Percentiles rank a stretch among this genome's conserved stretches.
phyloP scores from a whole-genome alignment of 2,113 vertebrate genomes.

The Hemichromis elongatus region DNA sequence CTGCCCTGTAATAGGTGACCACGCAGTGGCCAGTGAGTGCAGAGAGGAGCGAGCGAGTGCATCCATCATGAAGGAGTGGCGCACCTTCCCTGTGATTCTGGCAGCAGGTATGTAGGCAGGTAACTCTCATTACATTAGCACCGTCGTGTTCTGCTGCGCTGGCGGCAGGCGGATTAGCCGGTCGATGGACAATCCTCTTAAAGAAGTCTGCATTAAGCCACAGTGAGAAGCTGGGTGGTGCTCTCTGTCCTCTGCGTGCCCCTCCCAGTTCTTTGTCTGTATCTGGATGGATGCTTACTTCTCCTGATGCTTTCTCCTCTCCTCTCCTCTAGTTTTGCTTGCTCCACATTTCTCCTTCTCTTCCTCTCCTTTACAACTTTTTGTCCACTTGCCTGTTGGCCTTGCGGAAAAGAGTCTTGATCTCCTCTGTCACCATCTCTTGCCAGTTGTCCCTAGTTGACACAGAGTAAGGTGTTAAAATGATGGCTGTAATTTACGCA shows the following conservation, averaged over 20 bases:
- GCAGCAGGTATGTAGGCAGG: slow-evolving; percentile 20
- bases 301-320: not conserved
- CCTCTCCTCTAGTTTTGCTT: not conserved
- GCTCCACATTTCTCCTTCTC: not conserved
- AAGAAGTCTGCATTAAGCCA: slow-evolving; percentile 70
- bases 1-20: slow-evolving; percentile 47
- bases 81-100: slow-evolving; percentile 22
- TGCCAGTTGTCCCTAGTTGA: slow-evolving; percentile 81
- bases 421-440: slow-evolving; percentile 79
- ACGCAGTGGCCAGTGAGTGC: slow-evolving; percentile 65
- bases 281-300: not conserved
- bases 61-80: slow-evolving; percentile 18
- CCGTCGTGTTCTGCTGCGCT: slow-evolving; percentile 69
- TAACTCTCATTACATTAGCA: slow-evolving; percentile 72
- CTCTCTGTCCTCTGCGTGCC: slow-evolving; percentile 22
- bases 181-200: slow-evolving; percentile 76
- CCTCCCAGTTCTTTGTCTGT: not conserved
- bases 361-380: slow-evolving; percentile 51
- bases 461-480: not conserved
- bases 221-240: slow-evolving; percentile 44
- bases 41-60: slow-evolving; percentile 14
- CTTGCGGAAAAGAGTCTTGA: slow-evolving; percentile 79
- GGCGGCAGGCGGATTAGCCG: slow-evolving; percentile 70
- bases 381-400: slow-evolving; percentile 73
- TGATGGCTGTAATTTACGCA: not conserved